phyloP scores from a whole-genome alignment of 1,140 invertebrate genomes.

The Trachelipus rathkii region DNA sequence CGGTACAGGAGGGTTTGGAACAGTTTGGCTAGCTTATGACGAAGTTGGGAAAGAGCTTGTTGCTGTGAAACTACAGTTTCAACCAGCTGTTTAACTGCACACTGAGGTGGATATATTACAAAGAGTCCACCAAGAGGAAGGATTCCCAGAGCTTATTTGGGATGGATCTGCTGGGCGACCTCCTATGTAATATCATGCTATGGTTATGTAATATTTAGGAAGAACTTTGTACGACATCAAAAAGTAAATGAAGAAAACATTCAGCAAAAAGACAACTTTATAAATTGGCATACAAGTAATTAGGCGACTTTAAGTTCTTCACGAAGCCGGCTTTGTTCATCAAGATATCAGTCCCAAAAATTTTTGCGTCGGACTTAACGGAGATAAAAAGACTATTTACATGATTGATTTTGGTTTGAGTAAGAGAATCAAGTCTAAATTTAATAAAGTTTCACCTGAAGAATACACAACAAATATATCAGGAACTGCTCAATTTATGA shows the following conservation, averaged over 20 bases:
- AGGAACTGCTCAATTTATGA: background rate
- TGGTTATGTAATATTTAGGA: background rate
- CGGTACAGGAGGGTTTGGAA: background rate
- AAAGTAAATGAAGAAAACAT: background rate
- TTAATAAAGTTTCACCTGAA: background rate
- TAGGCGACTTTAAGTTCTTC: background rate
- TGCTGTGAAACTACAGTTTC: background rate
- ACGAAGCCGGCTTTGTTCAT: background rate
- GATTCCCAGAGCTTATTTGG: background rate
- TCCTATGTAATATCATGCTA: background rate
- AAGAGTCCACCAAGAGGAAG: background rate
- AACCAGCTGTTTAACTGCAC: background rate
- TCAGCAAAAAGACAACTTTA: conserved; percentile 11
- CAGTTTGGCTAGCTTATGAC: background rate
- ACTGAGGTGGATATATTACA: background rate
- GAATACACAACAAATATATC: background rate
- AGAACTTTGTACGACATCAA: background rate
- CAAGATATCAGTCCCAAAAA: conserved; percentile 4
- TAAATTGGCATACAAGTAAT: background rate
- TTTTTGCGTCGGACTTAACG: background rate
- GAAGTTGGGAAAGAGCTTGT: background rate
- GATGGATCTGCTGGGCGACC: background rate
- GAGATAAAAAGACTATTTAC: background rate
- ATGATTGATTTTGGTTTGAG: conserved; percentile 8
- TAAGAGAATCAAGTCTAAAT: background rate